Conservation (phyloP, 2,113 vertebrate species). For the Rhinolophus ferrumequinum region DNA sequence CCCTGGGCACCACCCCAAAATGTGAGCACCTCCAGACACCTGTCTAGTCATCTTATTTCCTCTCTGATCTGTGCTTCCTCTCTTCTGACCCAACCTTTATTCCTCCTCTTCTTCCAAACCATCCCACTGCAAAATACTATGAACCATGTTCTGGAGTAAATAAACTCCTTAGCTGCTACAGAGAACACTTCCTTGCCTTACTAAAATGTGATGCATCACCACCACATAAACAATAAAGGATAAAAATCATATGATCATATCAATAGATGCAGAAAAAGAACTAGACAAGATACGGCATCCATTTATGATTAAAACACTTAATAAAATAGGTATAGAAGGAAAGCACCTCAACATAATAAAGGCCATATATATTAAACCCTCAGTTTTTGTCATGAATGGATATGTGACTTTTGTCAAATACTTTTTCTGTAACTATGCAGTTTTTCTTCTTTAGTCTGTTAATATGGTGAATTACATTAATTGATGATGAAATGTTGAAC, state of each 20-base stretch:
- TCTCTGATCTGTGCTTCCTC: background rate
- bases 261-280: too few species aligned
- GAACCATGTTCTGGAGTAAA: background rate
- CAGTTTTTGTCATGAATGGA: conserved; percentile 12
- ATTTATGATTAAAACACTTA: too few species aligned
- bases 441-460: background rate
- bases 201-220: background rate
- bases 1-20: background rate
- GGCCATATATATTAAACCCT: too few species aligned
- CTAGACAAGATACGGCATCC: too few species aligned
- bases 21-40: background rate
- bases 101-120: background rate
- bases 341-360: too few species aligned
- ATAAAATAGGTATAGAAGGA: too few species aligned
- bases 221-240: too few species aligned
- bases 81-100: background rate
- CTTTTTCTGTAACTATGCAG: background rate
- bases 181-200: background rate
- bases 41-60: background rate
- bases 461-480: background rate
- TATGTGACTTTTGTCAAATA: conserved; percentile 32
- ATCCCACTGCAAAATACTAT: background rate
- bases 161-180: background rate
- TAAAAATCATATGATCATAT: too few species aligned
- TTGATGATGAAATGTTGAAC: background rate